Percentiles rank a stretch among this genome's conserved stretches.
phyloP scores from a whole-genome alignment of 2,797 vertebrate species.

The Esox masquinongy region DNA sequence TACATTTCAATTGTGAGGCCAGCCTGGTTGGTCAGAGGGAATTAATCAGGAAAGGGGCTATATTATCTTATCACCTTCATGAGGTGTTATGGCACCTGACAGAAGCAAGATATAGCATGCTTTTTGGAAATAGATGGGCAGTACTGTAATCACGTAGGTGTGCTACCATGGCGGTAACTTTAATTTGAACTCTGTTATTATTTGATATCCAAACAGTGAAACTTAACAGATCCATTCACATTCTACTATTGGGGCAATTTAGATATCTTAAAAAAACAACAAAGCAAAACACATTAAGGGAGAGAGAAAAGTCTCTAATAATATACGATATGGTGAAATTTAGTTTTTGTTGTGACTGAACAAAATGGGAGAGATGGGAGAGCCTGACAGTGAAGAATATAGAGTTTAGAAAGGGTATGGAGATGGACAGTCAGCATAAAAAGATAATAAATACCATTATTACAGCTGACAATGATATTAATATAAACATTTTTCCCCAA shows the following conservation, averaged over 20 bases:
- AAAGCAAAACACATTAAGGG: slow-evolving; percentile 13
- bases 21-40: too few relatives aligned
- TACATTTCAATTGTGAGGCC: too few relatives aligned
- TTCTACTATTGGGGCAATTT: slow-evolving; percentile 2
- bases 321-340: slow-evolving; percentile 32
- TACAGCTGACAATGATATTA: neutral
- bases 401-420: slow-evolving; percentile 2
- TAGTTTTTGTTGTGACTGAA: slow-evolving; percentile 17
- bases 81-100: too few relatives aligned
- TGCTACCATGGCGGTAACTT: too few relatives aligned
- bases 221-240: too few relatives aligned
- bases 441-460: neutral
- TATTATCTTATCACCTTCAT: too few relatives aligned
- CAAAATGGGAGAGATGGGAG: slow-evolving; percentile 24
- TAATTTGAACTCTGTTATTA: too few relatives aligned
- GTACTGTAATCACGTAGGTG: too few relatives aligned
- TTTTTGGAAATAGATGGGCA: too few relatives aligned
- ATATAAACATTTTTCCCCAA: neutral
- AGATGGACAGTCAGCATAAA: neutral
- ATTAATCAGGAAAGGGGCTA: too few relatives aligned
- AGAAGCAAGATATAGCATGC: too few relatives aligned
- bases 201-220: too few relatives aligned
- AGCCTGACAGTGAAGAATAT: slow-evolving; percentile 20
- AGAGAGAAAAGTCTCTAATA: slow-evolving; percentile 33
- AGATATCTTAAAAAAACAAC: slow-evolving; percentile 15